Base-by-base conservation (phyloP, 2,797 vertebrate genomes). In the Myripristis jacobus region DNA sequence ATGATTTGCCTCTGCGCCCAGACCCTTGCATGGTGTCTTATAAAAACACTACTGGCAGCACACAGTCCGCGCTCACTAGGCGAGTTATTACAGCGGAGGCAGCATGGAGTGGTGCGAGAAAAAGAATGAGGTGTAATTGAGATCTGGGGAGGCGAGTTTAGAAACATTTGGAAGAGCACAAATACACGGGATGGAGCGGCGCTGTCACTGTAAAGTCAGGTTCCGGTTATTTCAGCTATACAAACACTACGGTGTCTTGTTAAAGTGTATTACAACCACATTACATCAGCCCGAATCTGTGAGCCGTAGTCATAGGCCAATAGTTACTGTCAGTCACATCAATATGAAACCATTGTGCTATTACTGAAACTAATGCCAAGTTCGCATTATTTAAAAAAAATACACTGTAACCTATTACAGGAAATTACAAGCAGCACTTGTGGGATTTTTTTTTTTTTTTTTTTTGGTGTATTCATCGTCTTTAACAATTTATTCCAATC, bases 1-100 rank as follows among this genome's bases (percentile, higher is more conserved):
- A 88, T 87, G 86, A 87, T 76, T 81, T 73, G 68, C 86, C 79
- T 56, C n/a, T n/a, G 6, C 64, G 77, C 80, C 62, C 38, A 63
- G 75, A 55, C 75, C 68, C 48, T 58, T 73, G 46, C 48, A 52
- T 64, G 82, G 83, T 74, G 70, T 70, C 75, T 62, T 36, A 9
- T 36, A 10, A 36, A 36, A 36, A 47, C 75, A 62, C 44, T 9
- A 63, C 55, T 22, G 36, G 66, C 31, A 41, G 52, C 67, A 46
- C 70, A 61, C 69, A 38, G 68, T 67, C 70, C 78, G 51, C 51
- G 76, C 77, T 88, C 79, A 69, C 82, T 83, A 82, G 73, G 66
- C 72, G 71, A 72, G 50, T 51, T 73, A 69, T 89, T 85, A 81
- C 22, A 68, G 73, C 74, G 2, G 4, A 79, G 60, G 73, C 75